A percentile compares a stretch with the other conserved stretches of the same genome.
Conservation (phyloP, 2,888 invertebrate species). For the Dynastes tityus region DNA sequence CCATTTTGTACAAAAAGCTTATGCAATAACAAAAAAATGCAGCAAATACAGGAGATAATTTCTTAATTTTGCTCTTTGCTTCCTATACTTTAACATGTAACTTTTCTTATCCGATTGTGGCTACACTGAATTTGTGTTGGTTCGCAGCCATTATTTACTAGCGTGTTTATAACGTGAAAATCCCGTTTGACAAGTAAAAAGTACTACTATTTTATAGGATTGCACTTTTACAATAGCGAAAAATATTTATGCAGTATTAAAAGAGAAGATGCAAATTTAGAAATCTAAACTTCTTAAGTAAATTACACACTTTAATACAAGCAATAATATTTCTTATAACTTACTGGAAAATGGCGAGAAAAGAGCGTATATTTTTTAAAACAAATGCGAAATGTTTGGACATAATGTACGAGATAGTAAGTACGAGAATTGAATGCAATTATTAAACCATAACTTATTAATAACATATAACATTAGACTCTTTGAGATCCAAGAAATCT, state of each 20-base stretch:
- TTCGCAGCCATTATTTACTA: constrained; percentile 64
- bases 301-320: constrained; percentile 6
- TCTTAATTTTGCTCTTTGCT: too few species aligned
- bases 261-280: constrained; percentile 23
- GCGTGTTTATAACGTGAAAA: constrained; percentile 67
- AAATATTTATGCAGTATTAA: constrained; percentile 4
- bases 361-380: constrained; percentile 47
- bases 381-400: constrained; percentile 39
- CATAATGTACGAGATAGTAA: constrained; percentile 22
- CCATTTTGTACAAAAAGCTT: too few species aligned
- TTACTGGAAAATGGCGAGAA: constrained; percentile 54
- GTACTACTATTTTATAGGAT: constrained; percentile 48
- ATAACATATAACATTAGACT: not conserved
- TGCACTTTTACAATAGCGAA: constrained; percentile 17
- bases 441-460: not conserved
- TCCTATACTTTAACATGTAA: not conserved
- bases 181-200: constrained; percentile 63
- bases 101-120: constrained; percentile 25
- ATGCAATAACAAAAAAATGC: too few species aligned
- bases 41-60: too few species aligned
- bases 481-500: constrained; percentile 11
- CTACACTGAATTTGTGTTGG: constrained; percentile 42
- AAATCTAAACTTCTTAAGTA: not conserved
- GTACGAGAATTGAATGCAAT: constrained; percentile 7
- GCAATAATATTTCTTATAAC: constrained; percentile 45